Evolutionary conservation across 2,888 invertebrate genomes (phyloP).

Genomic region (Tetrapedia diversipes): DNA sequence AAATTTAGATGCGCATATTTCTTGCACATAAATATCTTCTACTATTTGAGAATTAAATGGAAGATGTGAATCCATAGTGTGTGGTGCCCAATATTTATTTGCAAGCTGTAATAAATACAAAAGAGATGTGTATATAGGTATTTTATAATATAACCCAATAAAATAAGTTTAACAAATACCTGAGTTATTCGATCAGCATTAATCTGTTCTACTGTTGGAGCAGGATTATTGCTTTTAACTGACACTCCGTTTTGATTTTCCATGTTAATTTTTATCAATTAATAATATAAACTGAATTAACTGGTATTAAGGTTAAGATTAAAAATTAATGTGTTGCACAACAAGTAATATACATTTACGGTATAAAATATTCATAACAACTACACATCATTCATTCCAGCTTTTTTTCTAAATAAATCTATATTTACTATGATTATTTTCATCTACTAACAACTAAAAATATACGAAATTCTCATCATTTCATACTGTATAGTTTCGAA

Average conservation of each 20-base stretch:
- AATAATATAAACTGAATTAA: conserved; percentile 18
- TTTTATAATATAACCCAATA: background rate
- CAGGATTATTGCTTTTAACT: conserved; percentile 83
- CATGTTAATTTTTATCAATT: conserved; percentile 60
- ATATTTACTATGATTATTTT: background rate
- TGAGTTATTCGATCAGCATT: conserved; percentile 95
- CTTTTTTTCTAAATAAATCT: background rate
- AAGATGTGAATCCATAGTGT: conserved; percentile 88
- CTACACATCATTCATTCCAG: conserved; percentile 10
- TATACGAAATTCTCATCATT: background rate
- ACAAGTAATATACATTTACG: background rate
- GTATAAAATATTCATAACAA: background rate
- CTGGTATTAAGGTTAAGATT: background rate
- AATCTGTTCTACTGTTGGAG: conserved; percentile 94
- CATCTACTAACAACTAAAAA: background rate
- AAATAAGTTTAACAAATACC: conserved; percentile 83
- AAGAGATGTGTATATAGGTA: conserved; percentile 60
- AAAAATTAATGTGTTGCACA: background rate
- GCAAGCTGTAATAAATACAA: conserved; percentile 89
- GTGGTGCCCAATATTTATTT: conserved; percentile 96
- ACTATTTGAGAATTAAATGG: conserved; percentile 91
- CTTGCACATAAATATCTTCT: conserved; percentile 94
- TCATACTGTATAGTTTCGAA: background rate
- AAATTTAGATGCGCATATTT: conserved; percentile 93
- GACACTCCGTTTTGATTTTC: conserved; percentile 72